Percentiles rank a stretch among this genome's conserved stretches.
Evolutionary conservation across 37 sponge, comb jelly and placozoan genomes (phyloP).

Genomic region (Chondrilla cf. caribensis): DNA sequence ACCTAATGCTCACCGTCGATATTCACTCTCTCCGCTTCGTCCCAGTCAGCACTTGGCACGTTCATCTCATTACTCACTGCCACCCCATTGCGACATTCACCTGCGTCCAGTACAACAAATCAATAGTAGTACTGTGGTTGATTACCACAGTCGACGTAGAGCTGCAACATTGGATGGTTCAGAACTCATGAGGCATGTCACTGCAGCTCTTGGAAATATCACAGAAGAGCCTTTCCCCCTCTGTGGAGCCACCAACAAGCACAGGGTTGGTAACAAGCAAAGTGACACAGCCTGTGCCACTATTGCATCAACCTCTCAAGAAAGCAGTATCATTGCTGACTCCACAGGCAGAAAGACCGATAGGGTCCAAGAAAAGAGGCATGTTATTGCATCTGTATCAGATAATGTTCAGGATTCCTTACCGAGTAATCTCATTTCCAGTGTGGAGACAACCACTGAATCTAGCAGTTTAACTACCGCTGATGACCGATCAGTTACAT

Average conservation of each 20-base stretch:
- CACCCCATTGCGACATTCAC: no score
- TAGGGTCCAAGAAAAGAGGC: neutral
- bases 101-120: no score
- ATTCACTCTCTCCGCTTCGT: slow-evolving; percentile 11
- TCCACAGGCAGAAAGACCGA: neutral
- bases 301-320: slow-evolving; percentile 8
- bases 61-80: neutral
- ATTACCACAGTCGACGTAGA: neutral
- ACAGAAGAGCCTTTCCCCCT: neutral
- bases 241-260: neutral
- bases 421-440: neutral
- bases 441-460: neutral
- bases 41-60: neutral
- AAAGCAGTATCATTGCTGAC: neutral
- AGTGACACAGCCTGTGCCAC: slow-evolving; percentile 27
- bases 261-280: neutral
- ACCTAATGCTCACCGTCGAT: neutral
- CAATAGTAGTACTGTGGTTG: no score
- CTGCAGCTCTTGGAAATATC: slow-evolving; percentile 5
- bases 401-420: neutral
- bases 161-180: slow-evolving; percentile 20
- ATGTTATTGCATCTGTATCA: slow-evolving; percentile 5
- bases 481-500: neutral
- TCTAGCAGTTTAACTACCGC: neutral
- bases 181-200: slow-evolving; percentile 15